Evolutionary conservation across 2,113 vertebrate genomes (phyloP).

Genomic region (Synodontis membranacea): DNA sequence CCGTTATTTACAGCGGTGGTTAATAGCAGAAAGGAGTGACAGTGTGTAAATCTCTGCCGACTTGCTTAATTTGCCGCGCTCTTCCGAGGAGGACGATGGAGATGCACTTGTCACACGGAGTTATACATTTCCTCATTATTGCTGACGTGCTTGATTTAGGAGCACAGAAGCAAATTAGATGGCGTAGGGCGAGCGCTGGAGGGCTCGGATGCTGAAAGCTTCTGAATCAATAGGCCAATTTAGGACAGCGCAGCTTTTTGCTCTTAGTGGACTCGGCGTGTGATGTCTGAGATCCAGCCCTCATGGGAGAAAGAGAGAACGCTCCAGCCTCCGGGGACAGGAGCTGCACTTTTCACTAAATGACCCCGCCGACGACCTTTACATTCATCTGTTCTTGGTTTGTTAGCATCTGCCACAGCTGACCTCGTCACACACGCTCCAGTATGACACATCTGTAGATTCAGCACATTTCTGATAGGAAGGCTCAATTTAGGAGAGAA

Average conservation of each 20-base stretch:
- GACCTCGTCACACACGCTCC: background rate
- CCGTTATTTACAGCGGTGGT: conserved; percentile 58
- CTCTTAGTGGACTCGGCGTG: background rate
- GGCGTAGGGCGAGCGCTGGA: conserved; percentile 5
- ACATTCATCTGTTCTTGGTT: background rate
- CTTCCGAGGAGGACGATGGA: conserved; percentile 55
- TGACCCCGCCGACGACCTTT: conserved; percentile 9
- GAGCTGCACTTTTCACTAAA: background rate
- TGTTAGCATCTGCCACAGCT: background rate
- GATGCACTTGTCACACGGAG: conserved; percentile 59
- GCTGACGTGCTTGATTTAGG: conserved; percentile 48
- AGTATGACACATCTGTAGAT: background rate
- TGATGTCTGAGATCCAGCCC: background rate
- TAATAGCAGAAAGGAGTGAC: conserved; percentile 54
- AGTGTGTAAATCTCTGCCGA: conserved; percentile 56
- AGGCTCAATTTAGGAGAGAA: background rate
- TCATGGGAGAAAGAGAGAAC: background rate
- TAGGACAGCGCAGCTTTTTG: conserved; percentile 4
- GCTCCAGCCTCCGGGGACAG: background rate
- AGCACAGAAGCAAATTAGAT: conserved; percentile 49
- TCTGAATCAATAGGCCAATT: conserved; percentile 53
- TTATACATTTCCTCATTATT: conserved; percentile 55
- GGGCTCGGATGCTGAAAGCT: conserved; percentile 33
- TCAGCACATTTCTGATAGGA: background rate
- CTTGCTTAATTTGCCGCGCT: conserved; percentile 59